phyloP scores from a whole-genome alignment of 1,140 invertebrate genomes.

The Hestina assimilis region DNA sequence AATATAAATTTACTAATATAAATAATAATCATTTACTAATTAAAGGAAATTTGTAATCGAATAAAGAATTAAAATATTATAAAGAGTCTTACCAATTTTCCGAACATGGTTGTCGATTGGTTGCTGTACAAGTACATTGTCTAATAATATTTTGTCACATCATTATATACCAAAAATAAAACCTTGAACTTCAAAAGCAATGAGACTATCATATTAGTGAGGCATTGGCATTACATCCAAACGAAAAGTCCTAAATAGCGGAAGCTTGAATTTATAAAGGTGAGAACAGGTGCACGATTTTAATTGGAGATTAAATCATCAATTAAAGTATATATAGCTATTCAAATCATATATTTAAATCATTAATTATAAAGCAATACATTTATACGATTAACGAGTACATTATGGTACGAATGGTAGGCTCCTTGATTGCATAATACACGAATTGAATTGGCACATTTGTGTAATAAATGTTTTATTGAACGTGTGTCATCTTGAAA shows the following conservation, averaged over 20 bases:
- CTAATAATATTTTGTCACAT: neutral
- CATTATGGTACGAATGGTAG: too few relatives aligned
- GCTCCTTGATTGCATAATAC: too few relatives aligned
- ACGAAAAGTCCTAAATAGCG: slow-evolving; percentile 3
- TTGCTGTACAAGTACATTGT: slow-evolving; percentile 3
- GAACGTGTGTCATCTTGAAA: too few relatives aligned
- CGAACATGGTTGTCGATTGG: slow-evolving; percentile 27
- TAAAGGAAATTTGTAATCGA: neutral
- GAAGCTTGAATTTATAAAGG: slow-evolving; percentile 4
- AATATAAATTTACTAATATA: too few relatives aligned
- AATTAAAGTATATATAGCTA: too few relatives aligned
- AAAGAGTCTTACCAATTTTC: slow-evolving; percentile 29
- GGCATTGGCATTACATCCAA: slow-evolving; percentile 1
- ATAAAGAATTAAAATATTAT: neutral
- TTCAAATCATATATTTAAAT: too few relatives aligned
- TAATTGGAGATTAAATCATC: neutral
- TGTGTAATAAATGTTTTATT: too few relatives aligned
- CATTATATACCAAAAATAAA: slow-evolving; percentile 35
- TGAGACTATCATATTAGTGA: slow-evolving; percentile 2
- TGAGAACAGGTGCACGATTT: neutral
- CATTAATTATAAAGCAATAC: too few relatives aligned
- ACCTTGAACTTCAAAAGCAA: slow-evolving; percentile 48
- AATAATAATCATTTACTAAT: too few relatives aligned
- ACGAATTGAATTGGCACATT: too few relatives aligned
- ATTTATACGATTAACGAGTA: too few relatives aligned